A percentile compares a stretch with the other conserved stretches of the same genome.
Conservation (phyloP, 2,797 vertebrate species). For the Sebastolobus altivelis region DNA sequence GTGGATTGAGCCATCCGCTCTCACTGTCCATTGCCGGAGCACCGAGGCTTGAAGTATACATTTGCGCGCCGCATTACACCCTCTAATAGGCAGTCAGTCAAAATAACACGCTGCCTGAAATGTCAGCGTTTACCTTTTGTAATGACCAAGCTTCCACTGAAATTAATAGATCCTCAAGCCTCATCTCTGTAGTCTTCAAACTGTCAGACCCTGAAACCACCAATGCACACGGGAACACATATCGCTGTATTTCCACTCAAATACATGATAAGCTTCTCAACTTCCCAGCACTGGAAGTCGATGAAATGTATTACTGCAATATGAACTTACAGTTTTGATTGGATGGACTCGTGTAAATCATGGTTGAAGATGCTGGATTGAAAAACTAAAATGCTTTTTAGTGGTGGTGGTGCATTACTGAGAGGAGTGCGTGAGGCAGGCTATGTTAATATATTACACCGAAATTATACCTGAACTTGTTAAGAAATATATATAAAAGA, state of each 20-base stretch:
- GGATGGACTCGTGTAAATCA: slow-evolving; percentile 24
- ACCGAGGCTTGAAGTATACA: slow-evolving; percentile 81
- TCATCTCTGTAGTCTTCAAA: slow-evolving; percentile 55
- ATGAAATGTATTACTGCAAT: slow-evolving; percentile 23
- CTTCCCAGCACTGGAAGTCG: slow-evolving; percentile 10
- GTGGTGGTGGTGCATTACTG: neutral
- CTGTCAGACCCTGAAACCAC: slow-evolving; percentile 56
- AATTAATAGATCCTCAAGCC: slow-evolving; percentile 74
- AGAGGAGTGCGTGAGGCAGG: neutral
- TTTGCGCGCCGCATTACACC: slow-evolving; percentile 81
- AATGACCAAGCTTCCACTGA: slow-evolving; percentile 70
- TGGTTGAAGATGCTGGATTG: slow-evolving; percentile 32
- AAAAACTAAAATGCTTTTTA: neutral
- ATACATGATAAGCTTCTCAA: neutral
- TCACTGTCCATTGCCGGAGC: slow-evolving; percentile 71
- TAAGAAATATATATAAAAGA: neutral
- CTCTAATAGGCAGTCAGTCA: slow-evolving; percentile 82
- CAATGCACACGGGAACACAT: neutral
- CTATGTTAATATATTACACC: neutral
- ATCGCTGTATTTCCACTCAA: neutral
- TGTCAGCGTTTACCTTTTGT: slow-evolving; percentile 81
- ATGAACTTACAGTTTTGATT: slow-evolving; percentile 40
- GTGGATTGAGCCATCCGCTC: slow-evolving; percentile 70
- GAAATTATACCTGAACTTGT: neutral
- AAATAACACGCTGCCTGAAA: slow-evolving; percentile 81